These are phyloP conservation scores for Gopherus evgoodei DNA, from an alignment of 2,113 vertebrate species.

Conservation along the genomic window DNA sequence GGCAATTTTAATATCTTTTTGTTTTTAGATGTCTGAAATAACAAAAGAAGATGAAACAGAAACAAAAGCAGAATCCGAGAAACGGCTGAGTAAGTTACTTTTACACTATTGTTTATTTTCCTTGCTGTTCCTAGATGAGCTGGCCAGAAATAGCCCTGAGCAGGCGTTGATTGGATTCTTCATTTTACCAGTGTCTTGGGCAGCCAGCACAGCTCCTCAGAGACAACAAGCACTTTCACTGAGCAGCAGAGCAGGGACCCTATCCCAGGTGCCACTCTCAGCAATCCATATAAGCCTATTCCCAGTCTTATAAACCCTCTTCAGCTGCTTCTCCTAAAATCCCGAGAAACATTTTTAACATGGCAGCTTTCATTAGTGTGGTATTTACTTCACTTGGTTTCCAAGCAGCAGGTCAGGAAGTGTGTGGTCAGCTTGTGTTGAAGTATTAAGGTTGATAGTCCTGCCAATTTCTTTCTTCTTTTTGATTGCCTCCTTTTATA, in stretches of 20 bases:
- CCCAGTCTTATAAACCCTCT: background rate
- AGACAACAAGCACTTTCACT: background rate
- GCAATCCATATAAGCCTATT: background rate
- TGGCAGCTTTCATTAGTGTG: background rate
- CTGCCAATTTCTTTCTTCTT: background rate
- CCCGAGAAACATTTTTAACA: background rate
- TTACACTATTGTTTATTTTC: background rate
- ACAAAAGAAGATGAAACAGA: conserved; percentile 80
- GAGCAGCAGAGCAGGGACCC: background rate
- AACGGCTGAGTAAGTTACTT: conserved; percentile 92
- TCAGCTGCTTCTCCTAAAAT: background rate
- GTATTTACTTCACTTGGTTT: background rate
- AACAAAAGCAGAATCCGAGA: conserved; percentile 89
- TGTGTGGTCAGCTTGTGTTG: background rate
- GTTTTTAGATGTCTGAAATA: conserved; percentile 83
- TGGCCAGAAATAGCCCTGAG: background rate
- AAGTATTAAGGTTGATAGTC: background rate
- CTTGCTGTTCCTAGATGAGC: background rate
- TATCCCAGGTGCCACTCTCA: background rate
- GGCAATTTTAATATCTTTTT: conserved; percentile 36
- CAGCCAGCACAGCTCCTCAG: background rate
- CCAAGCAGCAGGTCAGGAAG: background rate
- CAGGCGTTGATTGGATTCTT: background rate
- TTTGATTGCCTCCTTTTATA: background rate
- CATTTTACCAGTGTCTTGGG: background rate